Percentiles rank a stretch among this genome's conserved stretches.
Conservation (phyloP, 2,888 invertebrate species). For the Chydorus sphaericus region DNA sequence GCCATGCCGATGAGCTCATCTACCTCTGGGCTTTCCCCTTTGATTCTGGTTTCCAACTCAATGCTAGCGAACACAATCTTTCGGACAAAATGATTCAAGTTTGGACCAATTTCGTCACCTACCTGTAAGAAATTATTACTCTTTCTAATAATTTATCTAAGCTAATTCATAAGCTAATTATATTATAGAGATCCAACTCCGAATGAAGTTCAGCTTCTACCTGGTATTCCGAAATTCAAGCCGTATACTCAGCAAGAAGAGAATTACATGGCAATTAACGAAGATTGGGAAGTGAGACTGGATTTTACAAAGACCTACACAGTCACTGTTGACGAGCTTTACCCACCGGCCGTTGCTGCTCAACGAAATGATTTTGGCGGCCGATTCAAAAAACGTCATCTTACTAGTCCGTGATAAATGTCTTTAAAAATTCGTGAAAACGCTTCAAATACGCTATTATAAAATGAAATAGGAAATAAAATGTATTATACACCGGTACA, state of each 20-base stretch:
- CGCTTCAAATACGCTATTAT: too few relatives aligned
- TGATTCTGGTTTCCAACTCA: not conserved
- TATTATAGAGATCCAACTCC: slow-evolving; percentile 13
- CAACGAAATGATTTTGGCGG: too few relatives aligned
- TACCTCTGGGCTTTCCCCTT: slow-evolving; percentile 4
- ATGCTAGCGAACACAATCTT: not conserved
- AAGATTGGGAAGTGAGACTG: not conserved
- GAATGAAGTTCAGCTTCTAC: slow-evolving; percentile 2
- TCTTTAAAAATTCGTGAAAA: too few relatives aligned
- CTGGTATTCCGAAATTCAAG: slow-evolving; percentile 3
- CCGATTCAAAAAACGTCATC: too few relatives aligned
- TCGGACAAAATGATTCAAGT: slow-evolving; percentile 11
- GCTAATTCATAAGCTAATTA: too few relatives aligned
- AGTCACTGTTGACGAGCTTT: slow-evolving; percentile 1
- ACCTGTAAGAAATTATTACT: not conserved
- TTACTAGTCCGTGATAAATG: too few relatives aligned
- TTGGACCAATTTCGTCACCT: slow-evolving; percentile 12
- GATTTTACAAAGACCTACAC: slow-evolving; percentile 11
- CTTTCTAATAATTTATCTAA: too few relatives aligned
- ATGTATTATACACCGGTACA: too few relatives aligned
- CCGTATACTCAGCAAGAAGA: not conserved
- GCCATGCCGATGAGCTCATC: slow-evolving; percentile 9
- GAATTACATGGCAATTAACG: slow-evolving; percentile 1
- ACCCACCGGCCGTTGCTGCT: too few relatives aligned
- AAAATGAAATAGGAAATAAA: too few relatives aligned